phyloP scores from a whole-genome alignment of 35 echinoderm and acorn worm genomes.

The Patiria miniata region DNA sequence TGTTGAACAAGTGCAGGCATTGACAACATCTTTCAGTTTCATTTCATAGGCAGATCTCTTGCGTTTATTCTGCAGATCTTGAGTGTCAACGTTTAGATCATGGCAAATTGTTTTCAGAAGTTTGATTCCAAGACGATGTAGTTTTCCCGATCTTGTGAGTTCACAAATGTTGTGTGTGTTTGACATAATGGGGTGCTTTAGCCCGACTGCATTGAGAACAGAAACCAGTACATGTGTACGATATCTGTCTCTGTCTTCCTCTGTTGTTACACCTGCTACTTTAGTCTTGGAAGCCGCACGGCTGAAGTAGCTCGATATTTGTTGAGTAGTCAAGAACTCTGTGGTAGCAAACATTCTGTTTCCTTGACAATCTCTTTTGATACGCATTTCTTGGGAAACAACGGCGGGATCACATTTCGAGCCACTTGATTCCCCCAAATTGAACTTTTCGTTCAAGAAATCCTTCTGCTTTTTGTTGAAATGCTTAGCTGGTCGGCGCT shows the following conservation, averaged over 20 bases:
- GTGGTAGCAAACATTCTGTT: not conserved
- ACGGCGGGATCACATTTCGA: not conserved
- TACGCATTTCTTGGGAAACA: conserved; percentile 25
- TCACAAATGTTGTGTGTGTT: not conserved
- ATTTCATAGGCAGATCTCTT: not conserved
- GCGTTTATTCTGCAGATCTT: not conserved
- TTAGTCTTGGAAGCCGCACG: too few species aligned
- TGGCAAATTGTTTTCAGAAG: not conserved
- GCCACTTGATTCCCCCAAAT: conserved; percentile 16
- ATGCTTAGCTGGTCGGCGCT: not conserved
- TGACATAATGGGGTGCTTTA: not conserved
- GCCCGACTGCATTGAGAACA: not conserved
- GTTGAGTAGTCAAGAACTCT: too few species aligned
- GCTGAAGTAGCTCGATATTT: too few species aligned
- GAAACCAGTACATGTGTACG: too few species aligned
- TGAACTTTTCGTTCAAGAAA: conserved; percentile 5
- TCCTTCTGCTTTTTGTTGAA: conserved; percentile 22
- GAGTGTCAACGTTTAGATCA: too few species aligned
- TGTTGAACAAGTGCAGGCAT: not conserved
- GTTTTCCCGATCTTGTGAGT: not conserved
- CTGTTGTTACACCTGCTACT: too few species aligned
- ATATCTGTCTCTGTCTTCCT: too few species aligned
- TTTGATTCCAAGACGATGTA: not conserved
- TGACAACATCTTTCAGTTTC: too few species aligned
- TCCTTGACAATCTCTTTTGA: not conserved